These are phyloP conservation scores for Aramus guarauna DNA, from an alignment of 2,113 vertebrate species.

Conservation along the genomic window DNA sequence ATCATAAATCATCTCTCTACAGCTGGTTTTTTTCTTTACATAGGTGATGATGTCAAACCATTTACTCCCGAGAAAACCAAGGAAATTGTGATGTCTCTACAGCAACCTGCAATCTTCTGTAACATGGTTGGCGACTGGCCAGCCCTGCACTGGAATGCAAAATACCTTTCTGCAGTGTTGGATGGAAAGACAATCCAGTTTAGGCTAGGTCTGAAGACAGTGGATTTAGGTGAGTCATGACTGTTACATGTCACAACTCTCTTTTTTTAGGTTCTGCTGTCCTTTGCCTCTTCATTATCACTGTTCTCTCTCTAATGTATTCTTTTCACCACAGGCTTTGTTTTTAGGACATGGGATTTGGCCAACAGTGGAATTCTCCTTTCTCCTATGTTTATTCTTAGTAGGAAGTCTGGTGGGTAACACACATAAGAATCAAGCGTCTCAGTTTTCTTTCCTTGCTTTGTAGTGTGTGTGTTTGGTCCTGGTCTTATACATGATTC, in stretches of 20 bases:
- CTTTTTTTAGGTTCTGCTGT: not conserved
- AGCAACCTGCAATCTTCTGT: conserved; percentile 85
- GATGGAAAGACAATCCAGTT: conserved; percentile 78
- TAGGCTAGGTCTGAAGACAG: conserved; percentile 80
- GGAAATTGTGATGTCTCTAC: conserved; percentile 79
- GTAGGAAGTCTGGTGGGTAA: not conserved
- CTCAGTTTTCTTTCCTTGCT: not conserved
- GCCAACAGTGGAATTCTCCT: not conserved
- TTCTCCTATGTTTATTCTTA: not conserved
- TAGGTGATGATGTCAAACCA: conserved; percentile 78
- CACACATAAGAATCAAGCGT: not conserved
- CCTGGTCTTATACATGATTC: not conserved
- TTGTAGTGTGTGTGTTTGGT: not conserved
- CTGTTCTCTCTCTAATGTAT: not conserved
- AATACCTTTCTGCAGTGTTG: conserved; percentile 77
- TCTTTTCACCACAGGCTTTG: not conserved
- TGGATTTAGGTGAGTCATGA: conserved; percentile 73
- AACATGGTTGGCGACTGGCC: conserved; percentile 88
- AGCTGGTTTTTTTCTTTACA: not conserved
- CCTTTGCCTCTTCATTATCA: not conserved
- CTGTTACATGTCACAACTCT: not conserved
- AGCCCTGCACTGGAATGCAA: conserved; percentile 80
- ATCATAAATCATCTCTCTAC: not conserved
- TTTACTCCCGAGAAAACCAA: conserved; percentile 83
- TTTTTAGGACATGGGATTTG: not conserved